Evolutionary conservation across 2,113 vertebrate species (phyloP).

Genomic region (Eulemur macaco): DNA sequence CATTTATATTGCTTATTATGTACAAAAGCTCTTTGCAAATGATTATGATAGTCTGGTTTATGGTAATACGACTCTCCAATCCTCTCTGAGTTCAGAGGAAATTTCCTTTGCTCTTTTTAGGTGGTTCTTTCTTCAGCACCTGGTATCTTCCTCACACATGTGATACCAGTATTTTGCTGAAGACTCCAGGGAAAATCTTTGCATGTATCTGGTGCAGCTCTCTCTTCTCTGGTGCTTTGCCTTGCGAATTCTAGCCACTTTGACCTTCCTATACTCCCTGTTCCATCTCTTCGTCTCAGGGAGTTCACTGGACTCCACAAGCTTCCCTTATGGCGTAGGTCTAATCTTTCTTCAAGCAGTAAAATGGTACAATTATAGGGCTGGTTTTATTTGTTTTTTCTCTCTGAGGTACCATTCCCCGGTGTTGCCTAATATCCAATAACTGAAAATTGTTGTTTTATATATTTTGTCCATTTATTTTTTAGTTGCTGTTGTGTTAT

Average conservation of each 20-base stretch:
- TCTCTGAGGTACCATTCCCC: background rate
- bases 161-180: background rate
- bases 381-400: background rate
- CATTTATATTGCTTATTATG: no score
- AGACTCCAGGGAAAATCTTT: background rate
- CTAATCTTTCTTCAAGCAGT: background rate
- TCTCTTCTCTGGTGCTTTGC: background rate
- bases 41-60: background rate
- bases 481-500: background rate
- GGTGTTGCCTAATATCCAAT: background rate
- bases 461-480: background rate
- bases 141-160: background rate
- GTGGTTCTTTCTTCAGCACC: background rate
- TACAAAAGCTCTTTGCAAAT: no score
- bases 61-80: background rate
- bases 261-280: background rate
- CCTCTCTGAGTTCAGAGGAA: background rate
- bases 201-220: accelerated
- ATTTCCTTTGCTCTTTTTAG: background rate
- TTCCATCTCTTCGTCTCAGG: background rate
- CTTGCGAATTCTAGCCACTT: background rate
- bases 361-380: background rate
- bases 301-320: background rate
- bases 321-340: no score
- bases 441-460: background rate